phyloP scores from a whole-genome alignment of 1,140 invertebrate species.

The Pantala flavescens region DNA sequence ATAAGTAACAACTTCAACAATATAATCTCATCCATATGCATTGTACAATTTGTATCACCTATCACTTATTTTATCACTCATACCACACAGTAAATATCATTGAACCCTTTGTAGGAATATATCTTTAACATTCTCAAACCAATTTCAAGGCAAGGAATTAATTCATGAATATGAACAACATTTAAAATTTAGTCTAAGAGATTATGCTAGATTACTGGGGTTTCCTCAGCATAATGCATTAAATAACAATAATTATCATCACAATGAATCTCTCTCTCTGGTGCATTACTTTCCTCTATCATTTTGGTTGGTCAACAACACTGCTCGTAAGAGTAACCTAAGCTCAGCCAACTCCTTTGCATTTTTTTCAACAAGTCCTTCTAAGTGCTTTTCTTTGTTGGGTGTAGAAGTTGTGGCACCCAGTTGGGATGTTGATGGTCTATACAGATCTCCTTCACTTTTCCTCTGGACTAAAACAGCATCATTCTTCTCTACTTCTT shows the following conservation, averaged over 20 bases:
- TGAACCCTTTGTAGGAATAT: neutral
- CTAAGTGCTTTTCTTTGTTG: neutral
- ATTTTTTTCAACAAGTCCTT: neutral
- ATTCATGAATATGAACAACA: neutral
- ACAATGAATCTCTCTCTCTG: neutral
- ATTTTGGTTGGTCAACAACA: neutral
- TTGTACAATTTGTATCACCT: neutral
- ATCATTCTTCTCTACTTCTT: neutral
- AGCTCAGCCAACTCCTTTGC: neutral
- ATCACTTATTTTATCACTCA: neutral
- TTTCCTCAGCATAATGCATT: neutral
- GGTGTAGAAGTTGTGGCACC: neutral
- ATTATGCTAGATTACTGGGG: too few relatives aligned
- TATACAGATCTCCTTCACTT: neutral
- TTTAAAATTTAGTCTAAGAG: neutral
- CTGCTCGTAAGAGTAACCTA: neutral
- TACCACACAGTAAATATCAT: neutral
- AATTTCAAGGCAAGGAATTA: neutral
- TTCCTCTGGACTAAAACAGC: neutral
- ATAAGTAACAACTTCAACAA: neutral
- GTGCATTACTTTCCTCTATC: neutral
- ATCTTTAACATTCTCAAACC: neutral
- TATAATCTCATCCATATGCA: neutral
- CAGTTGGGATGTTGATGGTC: neutral
- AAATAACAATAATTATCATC: neutral